Evolutionary conservation across 2,113 vertebrate species (phyloP).

Genomic region (Antigone vipio): DNA sequence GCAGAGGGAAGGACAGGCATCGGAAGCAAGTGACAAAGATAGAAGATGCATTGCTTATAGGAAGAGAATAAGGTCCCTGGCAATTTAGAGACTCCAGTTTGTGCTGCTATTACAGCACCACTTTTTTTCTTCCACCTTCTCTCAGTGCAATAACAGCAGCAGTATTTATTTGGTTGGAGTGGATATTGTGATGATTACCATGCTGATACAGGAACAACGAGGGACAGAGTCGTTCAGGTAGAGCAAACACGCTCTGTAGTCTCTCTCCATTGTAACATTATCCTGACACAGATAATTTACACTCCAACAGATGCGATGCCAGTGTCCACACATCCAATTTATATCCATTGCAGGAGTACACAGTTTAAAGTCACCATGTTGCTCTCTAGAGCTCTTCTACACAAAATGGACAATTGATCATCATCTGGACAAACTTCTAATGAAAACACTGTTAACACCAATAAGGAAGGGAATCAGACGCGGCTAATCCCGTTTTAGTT

Average conservation of each 20-base stretch:
- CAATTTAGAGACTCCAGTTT: neutral
- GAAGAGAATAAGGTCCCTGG: neutral
- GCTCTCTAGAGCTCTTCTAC: neutral
- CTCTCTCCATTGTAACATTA: neutral
- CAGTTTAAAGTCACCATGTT: neutral
- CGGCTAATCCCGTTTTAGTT: neutral
- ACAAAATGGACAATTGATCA: neutral
- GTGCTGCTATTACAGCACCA: neutral
- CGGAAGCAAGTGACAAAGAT: neutral
- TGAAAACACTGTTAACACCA: neutral
- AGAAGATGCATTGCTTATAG: neutral
- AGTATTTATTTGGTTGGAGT: fast-evolving
- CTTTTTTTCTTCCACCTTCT: neutral
- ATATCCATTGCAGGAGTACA: fast-evolving
- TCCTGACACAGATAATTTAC: neutral
- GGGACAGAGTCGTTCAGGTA: neutral
- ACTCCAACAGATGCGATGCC: neutral
- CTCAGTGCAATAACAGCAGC: neutral
- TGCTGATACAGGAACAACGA: fast-evolving
- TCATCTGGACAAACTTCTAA: neutral
- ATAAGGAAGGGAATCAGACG: fast-evolving
- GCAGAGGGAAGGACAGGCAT: neutral
- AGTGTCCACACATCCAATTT: neutral
- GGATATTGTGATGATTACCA: neutral
- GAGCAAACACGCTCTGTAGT: neutral